Evolutionary conservation across 2,888 invertebrate genomes (phyloP).

Genomic region (Lasiommata megera): DNA sequence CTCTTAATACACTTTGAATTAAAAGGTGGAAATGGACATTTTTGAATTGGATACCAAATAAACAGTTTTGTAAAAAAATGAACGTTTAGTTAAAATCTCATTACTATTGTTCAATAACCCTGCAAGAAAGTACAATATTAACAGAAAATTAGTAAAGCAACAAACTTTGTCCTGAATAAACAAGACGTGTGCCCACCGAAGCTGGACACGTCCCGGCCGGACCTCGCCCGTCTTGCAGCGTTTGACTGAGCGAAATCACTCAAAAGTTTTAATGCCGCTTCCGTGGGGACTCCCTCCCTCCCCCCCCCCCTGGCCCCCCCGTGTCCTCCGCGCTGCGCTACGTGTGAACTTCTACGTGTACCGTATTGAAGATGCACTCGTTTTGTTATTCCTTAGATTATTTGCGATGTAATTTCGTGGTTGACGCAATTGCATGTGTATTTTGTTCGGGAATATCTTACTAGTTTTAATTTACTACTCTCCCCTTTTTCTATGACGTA

Average conservation of each 20-base stretch:
- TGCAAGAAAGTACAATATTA: too few species aligned
- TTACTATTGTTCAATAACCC: too few species aligned
- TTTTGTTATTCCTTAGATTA: slow-evolving; percentile 15
- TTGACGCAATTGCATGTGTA: neutral
- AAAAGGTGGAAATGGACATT: too few species aligned
- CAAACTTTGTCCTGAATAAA: slow-evolving; percentile 22
- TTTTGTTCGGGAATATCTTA: slow-evolving; percentile 30
- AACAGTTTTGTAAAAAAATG: too few species aligned
- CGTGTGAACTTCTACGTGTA: slow-evolving; percentile 40
- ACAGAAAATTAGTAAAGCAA: too few species aligned
- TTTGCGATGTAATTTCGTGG: neutral
- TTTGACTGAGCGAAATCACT: slow-evolving; percentile 80
- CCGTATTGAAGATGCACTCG: slow-evolving; percentile 33
- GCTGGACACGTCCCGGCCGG: slow-evolving; percentile 43
- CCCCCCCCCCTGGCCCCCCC: slow-evolving; percentile 24
- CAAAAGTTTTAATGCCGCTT: slow-evolving; percentile 80
- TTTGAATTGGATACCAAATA: too few species aligned
- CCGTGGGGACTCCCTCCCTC: slow-evolving; percentile 54
- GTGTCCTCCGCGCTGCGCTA: slow-evolving; percentile 28
- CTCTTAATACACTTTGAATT: too few species aligned
- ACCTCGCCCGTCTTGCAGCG: slow-evolving; percentile 70
- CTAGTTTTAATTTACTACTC: too few species aligned
- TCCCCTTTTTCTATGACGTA: slow-evolving; percentile 42
- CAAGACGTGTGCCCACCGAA: slow-evolving; percentile 40
- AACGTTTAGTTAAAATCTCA: too few species aligned